Conservation (phyloP, 1,140 invertebrate genomes). For the Cydia strobilella region DNA sequence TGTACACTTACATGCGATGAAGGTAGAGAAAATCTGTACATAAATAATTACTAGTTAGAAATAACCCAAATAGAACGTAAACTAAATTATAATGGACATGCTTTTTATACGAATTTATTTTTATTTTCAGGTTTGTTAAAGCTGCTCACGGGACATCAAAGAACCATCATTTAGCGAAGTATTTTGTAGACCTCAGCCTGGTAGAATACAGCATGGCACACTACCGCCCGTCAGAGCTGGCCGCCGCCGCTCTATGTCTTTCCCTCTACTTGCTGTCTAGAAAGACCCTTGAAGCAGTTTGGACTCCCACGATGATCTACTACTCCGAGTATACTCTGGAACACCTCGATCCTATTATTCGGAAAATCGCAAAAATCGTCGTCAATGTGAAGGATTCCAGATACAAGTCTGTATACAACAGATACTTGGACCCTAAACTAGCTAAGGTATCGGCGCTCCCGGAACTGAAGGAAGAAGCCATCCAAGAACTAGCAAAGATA, state of each 20-base stretch:
- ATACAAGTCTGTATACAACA: slow-evolving; percentile 82
- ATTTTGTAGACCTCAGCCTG: slow-evolving; percentile 93
- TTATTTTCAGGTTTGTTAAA: slow-evolving; percentile 82
- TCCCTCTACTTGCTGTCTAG: slow-evolving; percentile 78
- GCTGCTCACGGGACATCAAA: slow-evolving; percentile 82
- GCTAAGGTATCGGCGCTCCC: slow-evolving; percentile 82
- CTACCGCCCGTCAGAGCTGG: slow-evolving; percentile 87
- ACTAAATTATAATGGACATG: no score
- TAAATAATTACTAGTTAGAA: no score
- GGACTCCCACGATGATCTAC: slow-evolving; percentile 83
- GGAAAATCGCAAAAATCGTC: slow-evolving; percentile 81
- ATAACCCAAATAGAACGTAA: no score
- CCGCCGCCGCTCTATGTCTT: slow-evolving; percentile 80
- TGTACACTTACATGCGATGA: no score
- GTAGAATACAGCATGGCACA: slow-evolving; percentile 91
- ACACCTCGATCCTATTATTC: slow-evolving; percentile 82
- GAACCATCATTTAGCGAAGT: slow-evolving; percentile 95
- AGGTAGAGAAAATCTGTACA: no score
- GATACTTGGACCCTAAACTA: slow-evolving; percentile 81
- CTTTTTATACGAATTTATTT: slow-evolving; percentile 42
- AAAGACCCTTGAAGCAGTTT: slow-evolving; percentile 71
- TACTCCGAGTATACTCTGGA: slow-evolving; percentile 83
- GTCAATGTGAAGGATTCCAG: slow-evolving; percentile 81
- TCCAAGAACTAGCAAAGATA: slow-evolving; percentile 54
- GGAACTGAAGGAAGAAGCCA: slow-evolving; percentile 77